Conservation (phyloP, 2,888 invertebrate species). For the Eupithecia dodoneata region DNA sequence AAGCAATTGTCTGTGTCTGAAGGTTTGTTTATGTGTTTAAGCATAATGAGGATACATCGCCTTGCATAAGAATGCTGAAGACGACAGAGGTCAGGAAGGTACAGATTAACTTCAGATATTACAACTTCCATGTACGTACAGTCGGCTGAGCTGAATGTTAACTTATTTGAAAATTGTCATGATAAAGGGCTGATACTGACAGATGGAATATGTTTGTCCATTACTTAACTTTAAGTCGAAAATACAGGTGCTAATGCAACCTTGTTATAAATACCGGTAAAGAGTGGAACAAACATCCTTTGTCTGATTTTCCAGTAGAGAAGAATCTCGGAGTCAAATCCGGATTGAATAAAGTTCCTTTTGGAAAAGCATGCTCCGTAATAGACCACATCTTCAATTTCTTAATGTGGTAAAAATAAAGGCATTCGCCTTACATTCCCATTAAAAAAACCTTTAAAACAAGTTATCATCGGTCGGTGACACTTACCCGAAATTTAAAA, state of each 20-base stretch:
- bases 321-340: neutral
- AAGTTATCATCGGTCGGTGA: too few relatives aligned
- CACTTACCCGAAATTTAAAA: neutral
- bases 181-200: neutral
- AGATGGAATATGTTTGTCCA: neutral
- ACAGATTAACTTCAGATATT: neutral
- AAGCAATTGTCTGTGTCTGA: slow-evolving; percentile 25
- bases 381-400: neutral
- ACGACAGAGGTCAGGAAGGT: neutral
- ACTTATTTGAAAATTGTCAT: neutral
- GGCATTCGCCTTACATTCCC: too few relatives aligned
- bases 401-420: too few relatives aligned
- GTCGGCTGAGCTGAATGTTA: neutral
- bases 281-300: neutral
- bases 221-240: neutral
- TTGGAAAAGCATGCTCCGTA: neutral
- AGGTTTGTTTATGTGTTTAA: slow-evolving; percentile 26
- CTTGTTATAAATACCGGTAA: neutral
- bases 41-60: slow-evolving; percentile 1
- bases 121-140: neutral
- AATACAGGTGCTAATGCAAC: neutral
- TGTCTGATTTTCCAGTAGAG: neutral
- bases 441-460: too few relatives aligned
- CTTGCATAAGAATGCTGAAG: slow-evolving; percentile 5
- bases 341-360: neutral